Conservation (phyloP, 2,113 vertebrate species). For the Sporophila hypoxantha region DNA sequence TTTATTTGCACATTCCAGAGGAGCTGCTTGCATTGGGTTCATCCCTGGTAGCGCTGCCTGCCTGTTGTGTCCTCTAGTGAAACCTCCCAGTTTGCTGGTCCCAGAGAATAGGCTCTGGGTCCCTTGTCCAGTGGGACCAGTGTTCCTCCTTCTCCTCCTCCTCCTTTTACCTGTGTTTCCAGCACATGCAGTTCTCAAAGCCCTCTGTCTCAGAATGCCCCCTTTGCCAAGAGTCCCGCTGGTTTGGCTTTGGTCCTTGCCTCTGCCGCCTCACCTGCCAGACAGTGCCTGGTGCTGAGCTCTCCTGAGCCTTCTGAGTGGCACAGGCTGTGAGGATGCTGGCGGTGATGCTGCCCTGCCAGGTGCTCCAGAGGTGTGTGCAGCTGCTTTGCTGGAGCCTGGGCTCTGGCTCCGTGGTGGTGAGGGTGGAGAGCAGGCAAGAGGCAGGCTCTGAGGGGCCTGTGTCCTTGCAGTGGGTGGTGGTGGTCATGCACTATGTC, state of each 20-base stretch:
- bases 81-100: background rate
- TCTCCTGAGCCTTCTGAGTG: rapidly evolving
- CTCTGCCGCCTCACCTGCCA: background rate
- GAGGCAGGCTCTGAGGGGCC: background rate
- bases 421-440: background rate
- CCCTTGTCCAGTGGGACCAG: background rate
- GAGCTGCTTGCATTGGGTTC: background rate
- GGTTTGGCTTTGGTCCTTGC: background rate
- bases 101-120: background rate
- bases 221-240: background rate
- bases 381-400: background rate
- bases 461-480: background rate
- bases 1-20: conserved; percentile 21
- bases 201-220: background rate
- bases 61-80: background rate
- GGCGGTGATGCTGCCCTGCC: rapidly evolving
- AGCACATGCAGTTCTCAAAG: background rate
- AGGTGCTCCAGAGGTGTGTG: background rate
- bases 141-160: background rate
- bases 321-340: rapidly evolving
- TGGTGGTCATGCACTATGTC: background rate
- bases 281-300: background rate
- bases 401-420: rapidly evolving
- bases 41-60: background rate
- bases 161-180: background rate